Evolutionary conservation across 2,888 invertebrate species (phyloP), one percentile per base, ranked within the genome.

Genomic region (Cataglyphis cursor): DNA sequence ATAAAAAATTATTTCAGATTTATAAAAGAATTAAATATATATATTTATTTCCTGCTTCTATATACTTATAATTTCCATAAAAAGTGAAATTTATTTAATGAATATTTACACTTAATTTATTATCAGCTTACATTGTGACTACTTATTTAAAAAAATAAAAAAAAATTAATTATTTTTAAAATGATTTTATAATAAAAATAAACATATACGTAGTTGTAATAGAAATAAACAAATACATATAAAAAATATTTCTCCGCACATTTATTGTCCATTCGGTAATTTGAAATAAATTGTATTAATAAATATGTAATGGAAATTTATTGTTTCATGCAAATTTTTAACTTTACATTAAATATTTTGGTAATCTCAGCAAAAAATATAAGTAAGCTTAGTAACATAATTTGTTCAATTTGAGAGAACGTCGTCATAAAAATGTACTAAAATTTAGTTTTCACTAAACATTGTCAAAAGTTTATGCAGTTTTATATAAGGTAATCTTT

Each of bases 121-220:
- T 41, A 41, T 59, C 38, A 57, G 8, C 8, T 21, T 41, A 15
- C 9, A 4, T 15, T 21, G n/a, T 6, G 31, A 6, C 10, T 10
- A 35, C 38, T 18, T 54, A 21, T 41, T 6, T 1, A 35, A 51
- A 12, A 8, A 68, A 3, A 68, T 10, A 51, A 31, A 31, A 68
- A 70, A 70, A 70, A 54, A n/a, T 54, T 70, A 66, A 28, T 48
- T 28, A 28, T 6, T 48, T 66, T 66, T 28, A 10, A 54, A 54
- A 54, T 1, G 5, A 48, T 48, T n/a, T 35, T 41, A 3, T 10
- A 6, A 24, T 35, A 35, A 44, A 44, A 44, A 6, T 31, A 35
- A 8, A 62, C 24, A 62, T 35, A 35, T n/a, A 24, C 24, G 1
- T 24, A 24, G 35, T 62, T 48, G 10, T n/a, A 66, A 48, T 51